Evolutionary conservation across 2,113 vertebrate species (phyloP), one percentile per base, ranked within the genome.

Genomic region (Saimiri boliviensis): DNA sequence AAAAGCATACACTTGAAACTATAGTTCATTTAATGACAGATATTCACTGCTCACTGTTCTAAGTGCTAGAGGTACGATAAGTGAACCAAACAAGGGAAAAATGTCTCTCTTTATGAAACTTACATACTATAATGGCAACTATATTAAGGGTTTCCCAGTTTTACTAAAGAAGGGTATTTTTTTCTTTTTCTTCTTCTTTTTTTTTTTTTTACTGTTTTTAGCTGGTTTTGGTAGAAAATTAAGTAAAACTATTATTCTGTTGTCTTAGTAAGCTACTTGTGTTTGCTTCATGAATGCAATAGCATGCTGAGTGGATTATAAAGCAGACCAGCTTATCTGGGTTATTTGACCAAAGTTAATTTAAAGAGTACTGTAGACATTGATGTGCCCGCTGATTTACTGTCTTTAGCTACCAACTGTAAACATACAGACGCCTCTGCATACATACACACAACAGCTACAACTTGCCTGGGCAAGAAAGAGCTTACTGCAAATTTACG

Each of bases 181-280:
- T 2, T 17, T n/a, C 1, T 17, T 32, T 27, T 12, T 47, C 6
- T 27, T 6, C 0, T 23, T 60, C 9, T 27, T 73, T 19, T 19
- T 40, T 45, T 17, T 17, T 58, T 37, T 81, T 66, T 71, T 10
- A 25, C 11, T 74, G 2, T 23, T 37, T 93, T 82, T 37, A 71
- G 13, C n/a, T 91, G 63, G 11, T 60, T 95, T 90, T 21, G 49
- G 68, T 79, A 93, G 8, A 30, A 91, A 32, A 80, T 1, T 5
- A 52, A 19, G 35, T 49, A 92, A 20, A 95, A 40, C 19, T 40
- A n/a, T 20, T 76, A 49, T 20, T 58, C 49, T 91, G 20, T 56
- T 58, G 0, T 45, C 40, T 81, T 58, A 60, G 21, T 16, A 54
- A 74, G 30, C 52, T 58, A 42, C 6, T 73, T 73, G n/a, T 12